These are phyloP conservation scores for Brachionus koreanus DNA, from an alignment of 1,140 invertebrate species.

Conservation along the genomic window DNA sequence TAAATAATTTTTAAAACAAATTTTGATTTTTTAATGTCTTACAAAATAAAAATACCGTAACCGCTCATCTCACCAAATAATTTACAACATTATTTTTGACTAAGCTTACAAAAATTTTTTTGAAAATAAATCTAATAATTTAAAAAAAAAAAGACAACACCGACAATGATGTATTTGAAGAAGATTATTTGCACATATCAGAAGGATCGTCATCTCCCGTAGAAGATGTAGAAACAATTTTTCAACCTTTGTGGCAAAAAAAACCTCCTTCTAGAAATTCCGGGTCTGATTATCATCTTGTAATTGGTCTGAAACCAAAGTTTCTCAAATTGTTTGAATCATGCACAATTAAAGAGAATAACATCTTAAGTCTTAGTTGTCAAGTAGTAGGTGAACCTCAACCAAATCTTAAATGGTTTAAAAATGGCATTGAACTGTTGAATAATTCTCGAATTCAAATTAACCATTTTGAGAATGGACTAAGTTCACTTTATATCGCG, in stretches of 20 bases:
- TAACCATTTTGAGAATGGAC: neutral
- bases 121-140: neutral
- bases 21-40: no score
- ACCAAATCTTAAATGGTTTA: constrained; percentile 44
- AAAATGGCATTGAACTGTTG: neutral
- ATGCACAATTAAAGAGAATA: constrained; percentile 7
- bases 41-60: no score
- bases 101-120: no score
- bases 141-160: constrained; percentile 27
- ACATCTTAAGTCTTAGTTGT: constrained; percentile 11
- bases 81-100: no score
- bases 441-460: neutral
- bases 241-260: neutral
- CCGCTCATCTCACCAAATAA: no score
- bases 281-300: neutral
- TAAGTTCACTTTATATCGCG: neutral
- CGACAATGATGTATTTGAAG: constrained; percentile 34
- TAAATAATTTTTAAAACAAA: no score
- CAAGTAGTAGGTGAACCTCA: constrained; percentile 24
- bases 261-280: neutral
- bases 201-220: neutral
- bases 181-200: constrained; percentile 37
- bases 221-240: neutral
- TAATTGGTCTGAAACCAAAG: constrained; percentile 11
- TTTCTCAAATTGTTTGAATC: constrained; percentile 38